These are phyloP conservation scores for Drosophila rhopaloa DNA, from an alignment of 1,140 invertebrate genomes.

Conservation along the genomic window DNA sequence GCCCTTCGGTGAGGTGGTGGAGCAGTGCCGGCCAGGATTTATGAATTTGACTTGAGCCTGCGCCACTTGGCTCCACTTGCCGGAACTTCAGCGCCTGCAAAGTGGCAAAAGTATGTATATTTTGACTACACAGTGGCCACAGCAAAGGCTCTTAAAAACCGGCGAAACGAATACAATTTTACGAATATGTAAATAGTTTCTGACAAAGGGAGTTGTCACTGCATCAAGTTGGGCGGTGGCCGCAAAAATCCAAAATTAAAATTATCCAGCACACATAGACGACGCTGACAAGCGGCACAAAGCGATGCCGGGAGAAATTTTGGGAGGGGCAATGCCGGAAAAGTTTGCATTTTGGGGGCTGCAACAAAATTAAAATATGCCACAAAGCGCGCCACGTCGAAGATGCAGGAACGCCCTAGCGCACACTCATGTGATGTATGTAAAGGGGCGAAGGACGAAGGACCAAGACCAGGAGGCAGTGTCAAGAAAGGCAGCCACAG, in stretches of 20 bases:
- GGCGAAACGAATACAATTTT: constrained; percentile 65
- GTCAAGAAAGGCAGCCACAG: constrained; percentile 71
- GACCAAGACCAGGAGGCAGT: constrained; percentile 32
- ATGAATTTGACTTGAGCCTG: constrained; percentile 53
- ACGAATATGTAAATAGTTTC: constrained; percentile 69
- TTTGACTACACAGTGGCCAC: constrained; percentile 13
- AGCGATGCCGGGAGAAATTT: constrained; percentile 6
- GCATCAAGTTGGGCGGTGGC: constrained; percentile 38
- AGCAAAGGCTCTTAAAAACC: constrained; percentile 16
- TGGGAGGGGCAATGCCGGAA: constrained; percentile 25
- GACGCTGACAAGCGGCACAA: constrained; percentile 19
- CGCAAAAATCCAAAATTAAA: constrained; percentile 74
- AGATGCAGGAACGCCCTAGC: constrained; percentile 47
- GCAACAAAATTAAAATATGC: constrained; percentile 80
- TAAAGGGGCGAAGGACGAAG: constrained; percentile 1
- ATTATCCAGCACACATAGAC: constrained; percentile 56
- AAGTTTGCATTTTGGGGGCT: constrained; percentile 70
- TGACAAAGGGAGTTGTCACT: constrained; percentile 74
- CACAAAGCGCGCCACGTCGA: constrained; percentile 73
- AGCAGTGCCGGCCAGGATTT: constrained; percentile 36
- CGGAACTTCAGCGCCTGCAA: constrained; percentile 21
- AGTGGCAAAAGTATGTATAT: constrained; percentile 46
- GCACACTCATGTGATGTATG: not conserved
- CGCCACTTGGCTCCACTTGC: constrained; percentile 8
- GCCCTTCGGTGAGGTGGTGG: not conserved